Evolutionary conservation across 2,888 invertebrate species (phyloP).

Genomic region (Eupithecia subfuscata): DNA sequence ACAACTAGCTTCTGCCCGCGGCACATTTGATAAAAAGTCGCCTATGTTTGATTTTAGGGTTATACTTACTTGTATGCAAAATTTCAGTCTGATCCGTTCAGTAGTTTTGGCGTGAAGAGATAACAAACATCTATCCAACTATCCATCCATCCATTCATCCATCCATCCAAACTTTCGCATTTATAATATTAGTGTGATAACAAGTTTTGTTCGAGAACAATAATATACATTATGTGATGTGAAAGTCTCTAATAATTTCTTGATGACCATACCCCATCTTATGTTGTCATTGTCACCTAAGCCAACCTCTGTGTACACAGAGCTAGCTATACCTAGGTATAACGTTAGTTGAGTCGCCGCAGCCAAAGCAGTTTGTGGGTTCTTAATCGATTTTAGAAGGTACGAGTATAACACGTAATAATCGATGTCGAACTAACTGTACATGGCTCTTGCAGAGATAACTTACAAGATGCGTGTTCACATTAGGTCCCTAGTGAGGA

Average conservation of each 20-base stretch:
- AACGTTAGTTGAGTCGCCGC: constrained; percentile 28
- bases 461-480: background rate
- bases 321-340: background rate
- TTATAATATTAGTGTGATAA: no score
- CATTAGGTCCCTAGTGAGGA: background rate
- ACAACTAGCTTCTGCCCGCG: no score
- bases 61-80: no score
- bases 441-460: constrained; percentile 20
- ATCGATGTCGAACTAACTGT: constrained; percentile 38
- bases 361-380: constrained; percentile 38
- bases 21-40: no score
- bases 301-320: background rate
- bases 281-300: background rate
- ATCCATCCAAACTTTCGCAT: no score
- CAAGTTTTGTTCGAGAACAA: background rate
- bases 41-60: no score
- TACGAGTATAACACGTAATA: constrained; percentile 31
- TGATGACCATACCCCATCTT: background rate
- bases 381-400: constrained; percentile 33
- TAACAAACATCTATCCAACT: no score
- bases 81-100: no score
- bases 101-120: no score
- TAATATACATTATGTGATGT: background rate
- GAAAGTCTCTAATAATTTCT: background rate
- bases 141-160: no score